Evolutionary conservation across 2,797 vertebrate species (phyloP), one percentile per base, ranked within the genome.

Genomic region (Carapus acus): DNA sequence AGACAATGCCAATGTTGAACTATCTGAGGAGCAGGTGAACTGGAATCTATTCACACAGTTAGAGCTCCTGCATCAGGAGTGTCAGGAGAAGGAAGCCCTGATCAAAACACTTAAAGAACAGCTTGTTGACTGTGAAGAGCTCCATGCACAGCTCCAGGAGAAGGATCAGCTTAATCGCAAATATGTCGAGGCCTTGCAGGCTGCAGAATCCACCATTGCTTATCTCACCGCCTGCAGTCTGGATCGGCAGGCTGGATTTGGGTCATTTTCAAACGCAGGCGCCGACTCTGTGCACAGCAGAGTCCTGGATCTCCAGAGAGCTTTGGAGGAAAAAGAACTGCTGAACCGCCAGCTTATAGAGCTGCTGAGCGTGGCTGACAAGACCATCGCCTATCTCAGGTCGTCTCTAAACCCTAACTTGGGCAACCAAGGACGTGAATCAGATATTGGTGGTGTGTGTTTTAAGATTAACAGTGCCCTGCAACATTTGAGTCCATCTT

Each of bases 221-320:
- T 89, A 90, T 56, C 81, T 91, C 49, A 91, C 88, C 0, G 88
- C 89, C 31, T 89, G 84, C 60, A 89, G 74, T 54, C 60, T 89
- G 64, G 88, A 88, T 69, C 80, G 59, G 19, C 85, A 89, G 58
- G 69, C 50, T 15, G 69, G 76, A 27, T 60, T 78, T 17, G 65
- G 60, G n/a, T 49, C 24, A n/a, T n/a, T n/a, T 49, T 0, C 54
- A 69, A 4, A 1, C 36, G 41, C 31, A 22, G 73, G 17, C 31
- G 57, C 67, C 11, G 74, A 81, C 21, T 29, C 41, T n/a, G 52
- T 83, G 20, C 67, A 80, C 40, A 71, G 18, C 43, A 71, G 60
- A 49, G 79, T 69, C 39, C 21, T 61, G 8, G 83, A 81, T 41
- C 82, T 89, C 38, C 80, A 85, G 56, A 77, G 74, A 46, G 67